Conservation (phyloP, 1,140 invertebrate species). For the Procambarus virginalis region DNA sequence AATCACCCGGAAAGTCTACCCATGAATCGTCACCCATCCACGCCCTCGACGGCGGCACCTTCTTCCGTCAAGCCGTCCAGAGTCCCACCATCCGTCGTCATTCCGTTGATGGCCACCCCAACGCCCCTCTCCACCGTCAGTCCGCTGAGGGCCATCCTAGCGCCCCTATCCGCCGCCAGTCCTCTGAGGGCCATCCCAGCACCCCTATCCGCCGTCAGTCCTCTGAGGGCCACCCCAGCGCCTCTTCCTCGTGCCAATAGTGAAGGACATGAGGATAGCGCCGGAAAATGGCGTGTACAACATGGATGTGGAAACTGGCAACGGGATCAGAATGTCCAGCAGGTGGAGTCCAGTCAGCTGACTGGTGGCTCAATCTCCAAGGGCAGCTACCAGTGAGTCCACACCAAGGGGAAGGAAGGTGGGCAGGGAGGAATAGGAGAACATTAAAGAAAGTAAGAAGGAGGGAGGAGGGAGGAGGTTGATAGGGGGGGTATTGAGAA, state of each 20-base stretch:
- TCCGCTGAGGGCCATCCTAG: neutral
- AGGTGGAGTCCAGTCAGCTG: neutral
- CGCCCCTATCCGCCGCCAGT: neutral
- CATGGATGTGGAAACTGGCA: constrained; percentile 22
- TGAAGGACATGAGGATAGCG: constrained; percentile 25
- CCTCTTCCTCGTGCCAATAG: neutral
- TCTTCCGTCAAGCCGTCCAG: too few species aligned
- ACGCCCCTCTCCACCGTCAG: neutral
- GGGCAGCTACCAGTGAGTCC: constrained; percentile 24
- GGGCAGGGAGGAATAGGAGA: too few species aligned
- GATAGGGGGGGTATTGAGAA: too few species aligned
- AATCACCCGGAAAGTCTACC: too few species aligned
- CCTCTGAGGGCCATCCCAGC: neutral
- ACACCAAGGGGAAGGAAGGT: neutral
- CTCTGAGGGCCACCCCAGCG: neutral
- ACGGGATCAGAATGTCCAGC: constrained; percentile 26
- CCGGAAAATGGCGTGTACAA: constrained; percentile 1
- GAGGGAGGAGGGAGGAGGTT: too few species aligned
- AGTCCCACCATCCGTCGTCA: too few species aligned
- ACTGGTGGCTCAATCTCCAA: constrained; percentile 20
- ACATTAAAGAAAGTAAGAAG: too few species aligned
- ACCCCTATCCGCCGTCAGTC: too few species aligned
- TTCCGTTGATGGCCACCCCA: too few species aligned
- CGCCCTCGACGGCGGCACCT: too few species aligned
- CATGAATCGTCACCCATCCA: neutral